Conservation (phyloP, 2,888 invertebrate species). For the Eremobia ochroleuca region DNA sequence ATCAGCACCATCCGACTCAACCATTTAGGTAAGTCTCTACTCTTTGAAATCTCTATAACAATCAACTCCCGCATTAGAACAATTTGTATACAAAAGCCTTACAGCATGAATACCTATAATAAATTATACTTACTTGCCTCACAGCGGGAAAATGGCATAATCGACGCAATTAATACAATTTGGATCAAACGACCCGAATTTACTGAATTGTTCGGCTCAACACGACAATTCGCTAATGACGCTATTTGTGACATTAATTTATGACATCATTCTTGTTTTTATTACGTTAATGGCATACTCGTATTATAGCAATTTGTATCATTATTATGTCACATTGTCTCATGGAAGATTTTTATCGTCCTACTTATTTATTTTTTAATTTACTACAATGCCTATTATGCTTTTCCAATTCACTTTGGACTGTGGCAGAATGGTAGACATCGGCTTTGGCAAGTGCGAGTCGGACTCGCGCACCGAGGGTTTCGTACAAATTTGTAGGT, state of each 20-base stretch:
- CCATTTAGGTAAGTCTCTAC: too few species aligned
- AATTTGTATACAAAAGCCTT: not conserved
- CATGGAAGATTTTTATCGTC: too few species aligned
- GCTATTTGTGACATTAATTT: constrained; percentile 40
- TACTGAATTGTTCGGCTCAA: constrained; percentile 16
- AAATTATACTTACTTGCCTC: not conserved
- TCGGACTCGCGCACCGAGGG: too few species aligned
- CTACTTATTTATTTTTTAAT: too few species aligned
- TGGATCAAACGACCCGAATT: constrained; percentile 47
- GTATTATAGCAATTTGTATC: too few species aligned
- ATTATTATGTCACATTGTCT: too few species aligned
- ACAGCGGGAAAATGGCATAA: constrained; percentile 18
- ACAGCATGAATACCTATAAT: not conserved
- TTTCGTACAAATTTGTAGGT: too few species aligned
- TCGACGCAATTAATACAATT: constrained; percentile 51
- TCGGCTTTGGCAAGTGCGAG: too few species aligned
- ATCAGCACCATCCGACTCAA: too few species aligned
- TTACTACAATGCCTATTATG: too few species aligned
- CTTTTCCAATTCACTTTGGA: too few species aligned
- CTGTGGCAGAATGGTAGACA: too few species aligned
- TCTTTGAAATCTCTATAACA: not conserved
- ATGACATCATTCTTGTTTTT: constrained; percentile 20
- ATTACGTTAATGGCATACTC: constrained; percentile 11
- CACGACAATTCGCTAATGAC: constrained; percentile 38
- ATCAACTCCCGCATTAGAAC: not conserved